A percentile compares a stretch with the other conserved stretches of the same genome.
Conservation (phyloP, 2,888 invertebrate genomes). For the Monochamus alternatus region DNA sequence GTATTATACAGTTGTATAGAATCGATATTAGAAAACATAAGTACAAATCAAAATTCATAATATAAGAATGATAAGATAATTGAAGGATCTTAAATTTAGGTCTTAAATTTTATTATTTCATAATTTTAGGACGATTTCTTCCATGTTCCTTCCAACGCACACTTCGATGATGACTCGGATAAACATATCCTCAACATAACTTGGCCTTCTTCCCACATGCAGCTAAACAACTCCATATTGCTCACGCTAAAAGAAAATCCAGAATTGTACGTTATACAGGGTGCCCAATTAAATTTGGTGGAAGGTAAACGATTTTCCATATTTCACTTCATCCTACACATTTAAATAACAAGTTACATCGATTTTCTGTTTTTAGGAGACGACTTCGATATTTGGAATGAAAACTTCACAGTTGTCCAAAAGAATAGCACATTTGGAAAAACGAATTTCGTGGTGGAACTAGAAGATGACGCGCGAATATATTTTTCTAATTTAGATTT, state of each 20-base stretch:
- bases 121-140: constrained; percentile 43
- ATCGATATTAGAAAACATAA: too few relatives aligned
- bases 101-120: too few relatives aligned
- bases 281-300: constrained; percentile 41
- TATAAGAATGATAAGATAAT: too few relatives aligned
- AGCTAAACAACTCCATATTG: constrained; percentile 48
- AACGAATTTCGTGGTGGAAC: constrained; percentile 26
- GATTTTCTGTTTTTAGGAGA: constrained; percentile 46
- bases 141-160: constrained; percentile 46
- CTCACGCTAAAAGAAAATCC: constrained; percentile 37
- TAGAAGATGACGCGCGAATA: constrained; percentile 43
- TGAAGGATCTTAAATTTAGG: too few relatives aligned
- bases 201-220: constrained; percentile 44
- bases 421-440: constrained; percentile 23
- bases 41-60: too few relatives aligned
- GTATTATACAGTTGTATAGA: too few relatives aligned
- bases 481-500: constrained; percentile 46
- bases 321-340: not conserved
- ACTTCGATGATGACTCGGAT: constrained; percentile 27
- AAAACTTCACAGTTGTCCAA: constrained; percentile 31
- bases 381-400: constrained; percentile 39
- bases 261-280: constrained; percentile 40
- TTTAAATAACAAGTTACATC: constrained; percentile 4
- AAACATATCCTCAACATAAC: constrained; percentile 45
- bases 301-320: constrained; percentile 42